A percentile compares a stretch with the other conserved stretches of the same genome.
phyloP scores from a whole-genome alignment of 2,113 vertebrate genomes.

The Passer domesticus region DNA sequence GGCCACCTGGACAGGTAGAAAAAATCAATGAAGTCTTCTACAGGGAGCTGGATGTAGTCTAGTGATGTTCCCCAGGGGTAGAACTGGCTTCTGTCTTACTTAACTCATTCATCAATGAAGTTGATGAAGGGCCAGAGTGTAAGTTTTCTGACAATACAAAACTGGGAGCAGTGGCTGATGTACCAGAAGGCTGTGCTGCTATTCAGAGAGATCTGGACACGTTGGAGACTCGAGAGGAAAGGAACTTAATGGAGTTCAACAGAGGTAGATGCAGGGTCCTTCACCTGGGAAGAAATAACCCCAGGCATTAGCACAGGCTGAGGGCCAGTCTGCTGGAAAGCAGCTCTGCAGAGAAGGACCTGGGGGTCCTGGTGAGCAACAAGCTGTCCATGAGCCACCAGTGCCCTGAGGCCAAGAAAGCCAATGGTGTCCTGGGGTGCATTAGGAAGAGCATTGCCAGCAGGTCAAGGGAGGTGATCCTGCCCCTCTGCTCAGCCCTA shows the following conservation, averaged over 20 bases:
- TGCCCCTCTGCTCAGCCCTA: not conserved
- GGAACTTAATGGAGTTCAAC: not conserved
- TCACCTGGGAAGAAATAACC: not conserved
- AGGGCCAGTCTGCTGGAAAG: not conserved
- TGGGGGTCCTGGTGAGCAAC: not conserved
- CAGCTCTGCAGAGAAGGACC: not conserved
- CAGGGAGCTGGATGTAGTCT: not conserved
- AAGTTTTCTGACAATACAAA: not conserved
- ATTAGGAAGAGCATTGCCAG: not conserved
- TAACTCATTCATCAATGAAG: not conserved
- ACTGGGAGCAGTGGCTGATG: not conserved
- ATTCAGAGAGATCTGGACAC: not conserved
- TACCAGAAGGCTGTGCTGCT: not conserved
- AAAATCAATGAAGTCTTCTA: not conserved
- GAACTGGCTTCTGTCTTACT: not conserved
- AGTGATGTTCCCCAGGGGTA: not conserved
- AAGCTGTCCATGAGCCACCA: not conserved
- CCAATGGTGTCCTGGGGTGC: accelerated
- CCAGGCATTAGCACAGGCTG: accelerated
- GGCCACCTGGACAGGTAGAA: not conserved
- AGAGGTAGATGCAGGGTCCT: not conserved
- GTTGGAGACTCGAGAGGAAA: not conserved
- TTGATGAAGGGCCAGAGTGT: not conserved
- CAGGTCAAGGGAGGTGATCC: accelerated
- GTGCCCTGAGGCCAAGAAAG: not conserved